Evolutionary conservation across 2,797 vertebrate genomes (phyloP).

Genomic region (Anguilla marmorata): DNA sequence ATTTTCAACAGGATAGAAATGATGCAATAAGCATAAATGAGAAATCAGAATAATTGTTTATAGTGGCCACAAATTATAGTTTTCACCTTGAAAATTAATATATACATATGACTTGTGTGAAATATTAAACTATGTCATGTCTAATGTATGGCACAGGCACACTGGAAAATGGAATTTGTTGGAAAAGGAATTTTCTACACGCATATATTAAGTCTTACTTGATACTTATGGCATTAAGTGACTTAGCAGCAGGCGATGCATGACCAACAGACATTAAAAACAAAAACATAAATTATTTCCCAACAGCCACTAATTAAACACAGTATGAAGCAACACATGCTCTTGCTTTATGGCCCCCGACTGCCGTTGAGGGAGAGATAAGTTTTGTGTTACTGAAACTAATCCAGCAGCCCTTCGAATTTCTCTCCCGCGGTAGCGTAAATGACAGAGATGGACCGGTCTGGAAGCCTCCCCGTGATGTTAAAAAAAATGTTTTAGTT

Average conservation of each 20-base stretch:
- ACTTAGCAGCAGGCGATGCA: neutral
- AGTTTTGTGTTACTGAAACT: slow-evolving; percentile 27
- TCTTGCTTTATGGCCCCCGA: neutral
- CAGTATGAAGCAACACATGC: slow-evolving; percentile 1
- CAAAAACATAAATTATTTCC: slow-evolving; percentile 19
- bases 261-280: slow-evolving; percentile 16
- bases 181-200: neutral
- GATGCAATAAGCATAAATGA: neutral
- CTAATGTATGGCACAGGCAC: neutral
- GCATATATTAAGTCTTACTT: slow-evolving; percentile 9
- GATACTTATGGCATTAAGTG: neutral
- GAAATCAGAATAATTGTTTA: neutral
- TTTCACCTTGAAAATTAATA: neutral
- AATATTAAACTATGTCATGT: neutral
- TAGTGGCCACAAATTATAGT: neutral
- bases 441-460: slow-evolving; percentile 34
- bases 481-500: slow-evolving; percentile 32
- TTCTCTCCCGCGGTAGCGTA: slow-evolving; percentile 36
- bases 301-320: slow-evolving; percentile 19
- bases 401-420: slow-evolving; percentile 40
- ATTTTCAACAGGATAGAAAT: neutral
- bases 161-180: neutral
- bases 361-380: neutral
- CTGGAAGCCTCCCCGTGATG: slow-evolving; percentile 31
- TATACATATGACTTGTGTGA: neutral